Conservation (phyloP, 2,113 vertebrate genomes). For the Microcebus lehilahytsara region DNA sequence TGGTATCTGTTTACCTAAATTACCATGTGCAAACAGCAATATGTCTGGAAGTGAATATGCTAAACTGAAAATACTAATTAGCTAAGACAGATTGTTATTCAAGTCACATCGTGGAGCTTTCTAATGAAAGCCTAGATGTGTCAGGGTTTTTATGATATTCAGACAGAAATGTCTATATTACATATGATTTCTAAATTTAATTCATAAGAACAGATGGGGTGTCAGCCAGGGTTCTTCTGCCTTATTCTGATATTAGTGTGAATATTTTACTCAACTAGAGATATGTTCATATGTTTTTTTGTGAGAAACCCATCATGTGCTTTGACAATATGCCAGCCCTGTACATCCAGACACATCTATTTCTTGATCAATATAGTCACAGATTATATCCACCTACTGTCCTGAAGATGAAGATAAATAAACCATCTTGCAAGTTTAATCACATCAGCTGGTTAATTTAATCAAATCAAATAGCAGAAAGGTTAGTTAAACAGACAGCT, state of each 20-base stretch:
- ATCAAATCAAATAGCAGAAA: slow-evolving; percentile 62
- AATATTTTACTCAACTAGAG: slow-evolving; percentile 79
- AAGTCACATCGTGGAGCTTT: slow-evolving; percentile 88
- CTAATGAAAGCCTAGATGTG: slow-evolving; percentile 89
- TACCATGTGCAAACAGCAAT: slow-evolving; percentile 92
- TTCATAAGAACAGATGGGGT: slow-evolving; percentile 88
- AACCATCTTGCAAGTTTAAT: slow-evolving; percentile 70
- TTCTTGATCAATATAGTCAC: slow-evolving; percentile 71
- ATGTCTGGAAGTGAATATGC: slow-evolving; percentile 89
- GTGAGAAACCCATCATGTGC: slow-evolving; percentile 61
- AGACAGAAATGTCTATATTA: slow-evolving; percentile 90
- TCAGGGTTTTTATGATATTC: slow-evolving; percentile 87
- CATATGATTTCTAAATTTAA: slow-evolving; percentile 89
- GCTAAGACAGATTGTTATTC: slow-evolving; percentile 90
- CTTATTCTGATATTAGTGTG: slow-evolving; percentile 82
- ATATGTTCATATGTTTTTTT: slow-evolving; percentile 60
- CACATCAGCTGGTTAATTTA: slow-evolving; percentile 58
- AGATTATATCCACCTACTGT: slow-evolving; percentile 70
- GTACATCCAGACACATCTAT: slow-evolving; percentile 59
- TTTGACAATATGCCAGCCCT: slow-evolving; percentile 67
- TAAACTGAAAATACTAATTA: slow-evolving; percentile 93
- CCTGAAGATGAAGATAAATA: slow-evolving; percentile 73
- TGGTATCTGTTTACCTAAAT: slow-evolving; percentile 92
- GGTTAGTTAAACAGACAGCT: slow-evolving; percentile 60
- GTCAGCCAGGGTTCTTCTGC: slow-evolving; percentile 79